A percentile compares a stretch with the other conserved stretches of the same genome.
phyloP scores from a whole-genome alignment of 64 coral and sea anemone species.

The Stylophora pistillata region DNA sequence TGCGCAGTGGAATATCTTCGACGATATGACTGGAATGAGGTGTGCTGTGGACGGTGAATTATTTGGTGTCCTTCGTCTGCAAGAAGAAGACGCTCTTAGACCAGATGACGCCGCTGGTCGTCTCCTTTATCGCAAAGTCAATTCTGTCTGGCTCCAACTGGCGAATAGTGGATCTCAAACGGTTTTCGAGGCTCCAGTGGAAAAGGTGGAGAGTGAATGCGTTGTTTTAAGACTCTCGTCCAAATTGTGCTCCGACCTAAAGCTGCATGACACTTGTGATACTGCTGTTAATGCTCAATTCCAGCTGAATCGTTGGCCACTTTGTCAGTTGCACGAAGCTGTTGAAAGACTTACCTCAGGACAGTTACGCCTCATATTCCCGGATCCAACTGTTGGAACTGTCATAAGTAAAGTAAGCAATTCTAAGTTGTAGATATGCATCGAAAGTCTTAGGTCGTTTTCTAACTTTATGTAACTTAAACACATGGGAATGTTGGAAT shows the following conservation, averaged over 20 bases:
- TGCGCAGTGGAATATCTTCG: background rate
- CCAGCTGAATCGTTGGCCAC: slow-evolving; percentile 65
- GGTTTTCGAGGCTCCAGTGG: slow-evolving; percentile 63
- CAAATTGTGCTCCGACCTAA: slow-evolving; percentile 49
- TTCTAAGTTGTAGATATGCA: background rate
- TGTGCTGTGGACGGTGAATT: slow-evolving; percentile 13
- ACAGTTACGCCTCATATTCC: slow-evolving; percentile 65
- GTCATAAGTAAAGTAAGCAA: slow-evolving; percentile 16
- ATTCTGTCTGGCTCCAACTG: slow-evolving; percentile 56
- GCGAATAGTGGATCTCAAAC: slow-evolving; percentile 6
- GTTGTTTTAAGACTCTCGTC: slow-evolving; percentile 53
- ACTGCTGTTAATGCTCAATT: slow-evolving; percentile 59
- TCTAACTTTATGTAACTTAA: background rate
- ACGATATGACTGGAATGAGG: slow-evolving; percentile 22
- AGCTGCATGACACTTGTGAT: slow-evolving; percentile 21
- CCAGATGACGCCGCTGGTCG: slow-evolving; percentile 79
- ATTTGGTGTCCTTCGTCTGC: slow-evolving; percentile 24
- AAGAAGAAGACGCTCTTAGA: slow-evolving; percentile 44
- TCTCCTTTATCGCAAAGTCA: slow-evolving; percentile 62
- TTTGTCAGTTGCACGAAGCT: slow-evolving; percentile 76
- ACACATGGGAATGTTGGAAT: background rate
- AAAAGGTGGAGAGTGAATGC: slow-evolving; percentile 46
- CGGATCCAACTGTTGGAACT: slow-evolving; percentile 1
- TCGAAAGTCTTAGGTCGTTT: background rate
- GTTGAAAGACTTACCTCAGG: slow-evolving; percentile 60